Conservation (phyloP, 1,140 invertebrate species). For the Pseudachorutes palmiensis region DNA sequence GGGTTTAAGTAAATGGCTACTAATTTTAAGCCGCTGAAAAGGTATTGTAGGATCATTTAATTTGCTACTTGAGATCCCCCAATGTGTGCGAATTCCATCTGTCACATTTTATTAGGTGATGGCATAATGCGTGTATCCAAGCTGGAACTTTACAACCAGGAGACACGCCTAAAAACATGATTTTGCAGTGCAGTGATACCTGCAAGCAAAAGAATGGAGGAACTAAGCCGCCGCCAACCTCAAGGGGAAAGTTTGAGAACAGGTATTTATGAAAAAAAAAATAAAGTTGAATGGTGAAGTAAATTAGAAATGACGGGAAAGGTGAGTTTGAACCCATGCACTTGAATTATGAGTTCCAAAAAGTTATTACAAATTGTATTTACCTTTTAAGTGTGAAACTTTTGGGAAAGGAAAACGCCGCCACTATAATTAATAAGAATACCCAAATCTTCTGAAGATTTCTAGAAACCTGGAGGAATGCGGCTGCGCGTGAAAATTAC, state of each 20-base stretch:
- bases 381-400: background rate
- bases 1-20: too few relatives aligned
- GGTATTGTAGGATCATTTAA: too few relatives aligned
- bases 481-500: too few relatives aligned
- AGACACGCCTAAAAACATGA: too few relatives aligned
- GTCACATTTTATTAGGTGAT: constrained; percentile 11
- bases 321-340: background rate
- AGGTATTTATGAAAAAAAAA: background rate
- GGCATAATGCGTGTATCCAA: background rate
- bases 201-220: too few relatives aligned
- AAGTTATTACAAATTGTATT: constrained; percentile 9
- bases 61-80: background rate
- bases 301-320: constrained; percentile 10
- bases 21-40: too few relatives aligned
- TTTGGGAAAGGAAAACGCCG: background rate
- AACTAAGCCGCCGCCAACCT: too few relatives aligned
- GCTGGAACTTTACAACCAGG: too few relatives aligned
- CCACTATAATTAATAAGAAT: background rate
- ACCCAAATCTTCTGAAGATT: too few relatives aligned
- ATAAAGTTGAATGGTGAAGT: constrained; percentile 3
- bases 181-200: too few relatives aligned
- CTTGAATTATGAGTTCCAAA: constrained; percentile 3
- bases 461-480: too few relatives aligned
- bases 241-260: background rate
- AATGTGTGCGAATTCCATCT: too few relatives aligned